These are phyloP conservation scores for Platyura marginata DNA, from an alignment of 1,140 invertebrate genomes.

Conservation along the genomic window DNA sequence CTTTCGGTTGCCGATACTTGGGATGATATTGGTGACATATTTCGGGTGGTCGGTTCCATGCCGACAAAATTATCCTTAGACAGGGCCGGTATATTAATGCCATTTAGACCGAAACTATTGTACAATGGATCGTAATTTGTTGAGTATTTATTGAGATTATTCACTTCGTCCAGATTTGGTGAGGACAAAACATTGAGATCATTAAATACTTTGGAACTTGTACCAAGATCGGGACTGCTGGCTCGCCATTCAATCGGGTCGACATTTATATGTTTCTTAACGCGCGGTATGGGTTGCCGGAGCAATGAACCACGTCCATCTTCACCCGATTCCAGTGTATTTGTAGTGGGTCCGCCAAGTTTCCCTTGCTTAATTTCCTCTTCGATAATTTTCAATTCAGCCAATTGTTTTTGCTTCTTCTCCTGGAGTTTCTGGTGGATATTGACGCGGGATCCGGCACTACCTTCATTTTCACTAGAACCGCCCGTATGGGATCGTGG, in stretches of 20 bases:
- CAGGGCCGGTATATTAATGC: slow-evolving; percentile 2
- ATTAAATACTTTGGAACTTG: background rate
- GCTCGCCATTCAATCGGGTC: slow-evolving; percentile 16
- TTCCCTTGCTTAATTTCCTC: slow-evolving; percentile 76
- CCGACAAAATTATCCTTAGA: background rate
- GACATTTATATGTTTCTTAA: slow-evolving; percentile 34
- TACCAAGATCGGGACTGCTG: background rate
- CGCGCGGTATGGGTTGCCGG: slow-evolving; percentile 33
- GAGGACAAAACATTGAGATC: background rate
- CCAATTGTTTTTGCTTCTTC: slow-evolving; percentile 73
- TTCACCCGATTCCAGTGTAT: slow-evolving; percentile 26
- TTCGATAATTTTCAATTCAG: slow-evolving; percentile 60
- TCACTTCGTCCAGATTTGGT: slow-evolving; percentile 2
- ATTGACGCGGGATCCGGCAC: slow-evolving; percentile 53
- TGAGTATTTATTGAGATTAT: slow-evolving; percentile 4
- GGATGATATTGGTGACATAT: slow-evolving; percentile 3
- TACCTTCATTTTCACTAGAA: slow-evolving; percentile 42
- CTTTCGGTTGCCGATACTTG: slow-evolving; percentile 4
- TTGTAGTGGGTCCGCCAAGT: slow-evolving; percentile 27
- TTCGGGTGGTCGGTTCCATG: background rate
- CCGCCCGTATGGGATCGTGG: slow-evolving; percentile 18
- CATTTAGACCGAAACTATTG: slow-evolving; percentile 2
- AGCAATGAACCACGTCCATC: slow-evolving; percentile 22
- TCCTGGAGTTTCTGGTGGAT: slow-evolving; percentile 75
- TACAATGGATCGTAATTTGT: slow-evolving; percentile 3